Percentiles rank a stretch among this genome's conserved stretches.
Evolutionary conservation across 2,113 vertebrate species (phyloP).

Genomic region (Rhizomys pruinosus): DNA sequence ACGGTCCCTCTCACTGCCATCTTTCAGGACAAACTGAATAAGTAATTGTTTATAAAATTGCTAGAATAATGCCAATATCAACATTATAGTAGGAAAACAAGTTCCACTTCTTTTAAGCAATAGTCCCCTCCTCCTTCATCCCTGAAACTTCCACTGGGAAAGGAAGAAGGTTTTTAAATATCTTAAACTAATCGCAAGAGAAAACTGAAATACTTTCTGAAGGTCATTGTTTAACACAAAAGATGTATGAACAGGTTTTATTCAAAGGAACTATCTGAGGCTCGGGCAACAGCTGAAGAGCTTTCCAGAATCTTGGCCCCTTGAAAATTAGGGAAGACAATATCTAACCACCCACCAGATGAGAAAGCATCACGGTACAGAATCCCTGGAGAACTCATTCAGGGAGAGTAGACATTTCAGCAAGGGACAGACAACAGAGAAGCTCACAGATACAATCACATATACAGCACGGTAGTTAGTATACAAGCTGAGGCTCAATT

Average conservation of each 20-base stretch:
- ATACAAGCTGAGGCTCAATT: background rate
- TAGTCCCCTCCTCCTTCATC: background rate
- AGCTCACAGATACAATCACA: background rate
- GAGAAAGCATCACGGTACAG: background rate
- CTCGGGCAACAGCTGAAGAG: constrained; percentile 11
- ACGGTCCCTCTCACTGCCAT: background rate
- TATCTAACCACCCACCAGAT: background rate
- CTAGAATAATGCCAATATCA: constrained; percentile 2
- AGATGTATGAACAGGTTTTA: background rate
- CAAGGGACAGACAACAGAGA: background rate
- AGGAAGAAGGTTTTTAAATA: background rate
- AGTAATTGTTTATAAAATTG: background rate
- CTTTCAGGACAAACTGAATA: constrained; percentile 20
- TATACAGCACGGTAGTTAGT: background rate
- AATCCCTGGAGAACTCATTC: background rate
- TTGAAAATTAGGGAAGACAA: constrained; percentile 17
- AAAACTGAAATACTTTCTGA: constrained; percentile 13
- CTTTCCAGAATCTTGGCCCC: background rate
- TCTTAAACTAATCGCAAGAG: constrained; percentile 2
- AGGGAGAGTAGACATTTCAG: background rate
- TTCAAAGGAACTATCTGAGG: background rate
- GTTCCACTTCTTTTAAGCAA: background rate
- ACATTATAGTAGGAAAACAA: background rate
- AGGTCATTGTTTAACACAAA: background rate
- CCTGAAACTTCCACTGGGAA: background rate